Evolutionary conservation across 2,888 invertebrate genomes (phyloP).

Genomic region (Labia minor): DNA sequence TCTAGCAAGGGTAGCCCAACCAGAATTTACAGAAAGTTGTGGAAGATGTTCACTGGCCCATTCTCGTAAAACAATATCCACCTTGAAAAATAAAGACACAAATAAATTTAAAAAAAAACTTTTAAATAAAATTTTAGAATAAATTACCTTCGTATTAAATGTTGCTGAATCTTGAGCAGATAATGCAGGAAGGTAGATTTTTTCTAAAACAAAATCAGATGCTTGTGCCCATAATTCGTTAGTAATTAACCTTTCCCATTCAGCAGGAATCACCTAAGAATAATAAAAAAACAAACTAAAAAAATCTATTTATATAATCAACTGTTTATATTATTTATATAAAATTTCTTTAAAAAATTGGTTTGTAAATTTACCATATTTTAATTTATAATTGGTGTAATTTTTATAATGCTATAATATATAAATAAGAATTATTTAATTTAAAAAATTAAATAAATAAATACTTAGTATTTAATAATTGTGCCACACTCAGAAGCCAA

Average conservation of each 20-base stretch:
- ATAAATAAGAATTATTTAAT: background rate
- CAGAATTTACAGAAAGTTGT: conserved; percentile 69
- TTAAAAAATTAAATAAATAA: conserved; percentile 27
- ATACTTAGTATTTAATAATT: too few relatives aligned
- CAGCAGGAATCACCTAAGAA: conserved; percentile 70
- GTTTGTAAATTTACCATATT: too few relatives aligned
- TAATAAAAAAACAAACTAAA: conserved; percentile 20
- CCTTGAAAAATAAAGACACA: conserved; percentile 4
- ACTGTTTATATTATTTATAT: too few relatives aligned
- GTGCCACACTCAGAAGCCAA: too few relatives aligned
- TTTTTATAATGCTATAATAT: background rate
- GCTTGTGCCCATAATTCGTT: conserved; percentile 74
- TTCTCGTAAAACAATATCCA: conserved; percentile 86
- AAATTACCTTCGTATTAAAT: conserved; percentile 43
- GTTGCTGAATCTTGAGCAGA: conserved; percentile 30
- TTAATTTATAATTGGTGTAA: background rate
- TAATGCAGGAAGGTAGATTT: conserved; percentile 88
- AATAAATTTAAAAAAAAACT: conserved; percentile 15
- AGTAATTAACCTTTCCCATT: conserved; percentile 82
- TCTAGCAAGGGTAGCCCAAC: conserved; percentile 69
- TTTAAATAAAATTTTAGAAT: conserved; percentile 15
- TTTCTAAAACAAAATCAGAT: conserved; percentile 71
- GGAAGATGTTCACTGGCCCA: conserved; percentile 93
- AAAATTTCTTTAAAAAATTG: too few relatives aligned
- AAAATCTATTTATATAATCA: too few relatives aligned